Conservation (phyloP, 2,797 vertebrate species). For the Pantherophis vulpinus region DNA sequence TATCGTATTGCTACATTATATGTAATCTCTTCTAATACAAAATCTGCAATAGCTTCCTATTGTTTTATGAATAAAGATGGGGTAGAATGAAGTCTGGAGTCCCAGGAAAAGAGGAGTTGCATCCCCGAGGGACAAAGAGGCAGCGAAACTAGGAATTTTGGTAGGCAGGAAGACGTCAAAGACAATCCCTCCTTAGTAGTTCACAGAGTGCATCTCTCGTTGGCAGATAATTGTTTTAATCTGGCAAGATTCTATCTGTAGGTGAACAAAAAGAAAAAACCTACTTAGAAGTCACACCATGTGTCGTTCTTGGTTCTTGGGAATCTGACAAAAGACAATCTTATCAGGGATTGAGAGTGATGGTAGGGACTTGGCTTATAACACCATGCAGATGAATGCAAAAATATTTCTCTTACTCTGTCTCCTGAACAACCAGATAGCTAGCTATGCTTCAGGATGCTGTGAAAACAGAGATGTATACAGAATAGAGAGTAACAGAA, state of each 20-base stretch:
- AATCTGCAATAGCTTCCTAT: not conserved
- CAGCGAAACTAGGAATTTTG: not conserved
- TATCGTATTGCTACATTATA: not conserved
- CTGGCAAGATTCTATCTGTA: not conserved
- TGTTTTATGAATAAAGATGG: not conserved
- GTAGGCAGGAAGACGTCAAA: not conserved
- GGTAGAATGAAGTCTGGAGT: not conserved
- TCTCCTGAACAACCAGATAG: not conserved
- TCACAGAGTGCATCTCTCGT: not conserved
- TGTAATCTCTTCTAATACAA: not conserved
- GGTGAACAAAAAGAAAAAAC: not conserved
- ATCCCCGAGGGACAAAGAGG: not conserved
- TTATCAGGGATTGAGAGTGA: not conserved
- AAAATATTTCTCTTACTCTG: not conserved
- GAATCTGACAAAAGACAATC: not conserved
- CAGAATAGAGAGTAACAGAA: not conserved
- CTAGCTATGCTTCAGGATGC: not conserved
- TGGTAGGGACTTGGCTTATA: not conserved
- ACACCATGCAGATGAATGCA: not conserved
- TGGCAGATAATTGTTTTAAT: not conserved
- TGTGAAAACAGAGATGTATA: not conserved
- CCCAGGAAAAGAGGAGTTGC: not conserved
- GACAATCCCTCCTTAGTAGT: not conserved
- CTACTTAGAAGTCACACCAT: not conserved
- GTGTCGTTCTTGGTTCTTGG: not conserved